Evolutionary conservation across 2,888 invertebrate species (phyloP).

Genomic region (Tetranychus truncatus): DNA sequence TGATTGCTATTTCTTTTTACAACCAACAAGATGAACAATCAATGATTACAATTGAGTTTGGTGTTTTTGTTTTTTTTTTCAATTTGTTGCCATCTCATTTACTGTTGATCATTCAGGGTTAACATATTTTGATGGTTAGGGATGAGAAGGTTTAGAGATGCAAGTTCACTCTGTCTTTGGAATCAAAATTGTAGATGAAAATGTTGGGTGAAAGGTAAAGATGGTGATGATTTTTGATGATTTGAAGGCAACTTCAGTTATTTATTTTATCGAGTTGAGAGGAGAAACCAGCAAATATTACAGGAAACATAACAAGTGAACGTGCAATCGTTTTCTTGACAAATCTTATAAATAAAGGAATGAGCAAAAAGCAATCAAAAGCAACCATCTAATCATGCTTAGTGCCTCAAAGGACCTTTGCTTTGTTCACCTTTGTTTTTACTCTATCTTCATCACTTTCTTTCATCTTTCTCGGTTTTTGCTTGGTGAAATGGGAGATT

Average conservation of each 20-base stretch:
- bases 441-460: background rate
- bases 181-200: background rate
- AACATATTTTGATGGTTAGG: too few relatives aligned
- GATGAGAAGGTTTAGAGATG: too few relatives aligned
- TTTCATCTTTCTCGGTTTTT: background rate
- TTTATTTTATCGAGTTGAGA: too few relatives aligned
- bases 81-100: too few relatives aligned
- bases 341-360: background rate
- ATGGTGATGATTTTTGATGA: background rate
- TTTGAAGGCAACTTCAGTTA: background rate
- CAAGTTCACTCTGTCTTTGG: too few relatives aligned
- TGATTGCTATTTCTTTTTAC: too few relatives aligned
- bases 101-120: too few relatives aligned
- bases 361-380: background rate
- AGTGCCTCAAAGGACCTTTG: background rate
- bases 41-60: too few relatives aligned
- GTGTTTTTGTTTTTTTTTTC: too few relatives aligned
- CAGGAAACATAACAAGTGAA: background rate
- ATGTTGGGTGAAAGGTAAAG: background rate
- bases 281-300: too few relatives aligned
- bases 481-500: background rate
- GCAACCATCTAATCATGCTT: background rate
- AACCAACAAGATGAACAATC: too few relatives aligned
- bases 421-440: background rate
- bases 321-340: background rate